Base-by-base conservation (phyloP, 2,797 vertebrate species). In the Aotus griseimembra region DNA sequence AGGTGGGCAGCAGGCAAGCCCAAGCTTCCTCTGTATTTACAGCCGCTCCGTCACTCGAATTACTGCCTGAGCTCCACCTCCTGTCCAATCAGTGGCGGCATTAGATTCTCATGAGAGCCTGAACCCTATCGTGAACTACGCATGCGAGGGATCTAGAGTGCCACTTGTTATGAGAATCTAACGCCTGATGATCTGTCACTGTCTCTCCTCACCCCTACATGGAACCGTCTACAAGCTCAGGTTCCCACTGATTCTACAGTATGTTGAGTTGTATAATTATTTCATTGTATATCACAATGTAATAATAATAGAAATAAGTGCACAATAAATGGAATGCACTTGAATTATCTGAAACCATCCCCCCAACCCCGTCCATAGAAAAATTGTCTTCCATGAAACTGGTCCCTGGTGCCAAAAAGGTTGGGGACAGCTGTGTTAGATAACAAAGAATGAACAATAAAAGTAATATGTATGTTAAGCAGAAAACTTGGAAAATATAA, bases 101-200 rank as follows among this genome's bases (percentile, higher is more conserved):
- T 67, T 0, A 67, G 61, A 67, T 67, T 67, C 15, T n/a, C 30
- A n/a, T 0, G 7, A 33, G 7, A 67, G 33, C 15, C 17, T n/a
- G 61, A 67, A n/a, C 61, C 7, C 3, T 67, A n/a, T 9, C 4
- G 7, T 67, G 61, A 67, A 9, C 0, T 67, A 4, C 0, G 0
- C 61, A n/a, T 9, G 33, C 7, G 4, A 67, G 61, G 15, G 7
- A n/a, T 33, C 61, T n/a, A 67, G 61, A 67, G 8, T 67, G 33
- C 61, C 33, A 2, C 61, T 19, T 8, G 7, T 67, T 67, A 67
- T n/a, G 61, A 67, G 33, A 67, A n/a, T 67, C 61, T n/a, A 67
- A n/a, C 4, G 61, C 33, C 30, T 67, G 61, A n/a, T 64, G 61
- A 67, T 33, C 33, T n/a, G 33, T 67, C 33, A 4, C 7, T 9